phyloP scores from a whole-genome alignment of 1,140 invertebrate genomes.

The Wasmannia auropunctata region DNA sequence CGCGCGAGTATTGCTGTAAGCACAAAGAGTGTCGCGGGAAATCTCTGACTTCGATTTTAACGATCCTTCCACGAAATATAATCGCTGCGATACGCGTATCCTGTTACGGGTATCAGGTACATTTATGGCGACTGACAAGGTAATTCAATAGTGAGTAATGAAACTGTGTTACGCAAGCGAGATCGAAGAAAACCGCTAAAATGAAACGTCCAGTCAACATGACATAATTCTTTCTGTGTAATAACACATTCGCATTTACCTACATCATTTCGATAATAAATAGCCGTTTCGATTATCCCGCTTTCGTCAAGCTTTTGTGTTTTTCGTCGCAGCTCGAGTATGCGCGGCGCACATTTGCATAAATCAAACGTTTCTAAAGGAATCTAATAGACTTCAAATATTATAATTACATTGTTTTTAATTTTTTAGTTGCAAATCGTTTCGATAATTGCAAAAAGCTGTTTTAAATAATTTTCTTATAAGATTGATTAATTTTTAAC shows the following conservation, averaged over 20 bases:
- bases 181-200: constrained; percentile 3
- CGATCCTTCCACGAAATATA: constrained; percentile 18
- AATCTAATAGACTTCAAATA: background rate
- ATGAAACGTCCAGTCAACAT: constrained; percentile 24
- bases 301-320: background rate
- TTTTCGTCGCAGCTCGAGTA: background rate
- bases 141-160: constrained; percentile 34
- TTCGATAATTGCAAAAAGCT: background rate
- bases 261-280: constrained; percentile 10
- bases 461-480: background rate
- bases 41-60: background rate
- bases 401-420: background rate
- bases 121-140: constrained; percentile 22
- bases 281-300: background rate
- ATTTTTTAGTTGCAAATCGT: background rate
- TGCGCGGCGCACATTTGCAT: background rate
- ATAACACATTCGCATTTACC: constrained; percentile 7
- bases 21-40: background rate
- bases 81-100: background rate
- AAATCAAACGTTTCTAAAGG: background rate
- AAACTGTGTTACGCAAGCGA: constrained; percentile 9
- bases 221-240: background rate
- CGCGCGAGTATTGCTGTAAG: background rate
- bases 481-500: background rate
- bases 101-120: constrained; percentile 13